Percentiles rank a stretch among this genome's conserved stretches.
These are phyloP conservation scores for Panthera tigris DNA, from an alignment of 2,113 vertebrate species.

Conservation along the genomic window DNA sequence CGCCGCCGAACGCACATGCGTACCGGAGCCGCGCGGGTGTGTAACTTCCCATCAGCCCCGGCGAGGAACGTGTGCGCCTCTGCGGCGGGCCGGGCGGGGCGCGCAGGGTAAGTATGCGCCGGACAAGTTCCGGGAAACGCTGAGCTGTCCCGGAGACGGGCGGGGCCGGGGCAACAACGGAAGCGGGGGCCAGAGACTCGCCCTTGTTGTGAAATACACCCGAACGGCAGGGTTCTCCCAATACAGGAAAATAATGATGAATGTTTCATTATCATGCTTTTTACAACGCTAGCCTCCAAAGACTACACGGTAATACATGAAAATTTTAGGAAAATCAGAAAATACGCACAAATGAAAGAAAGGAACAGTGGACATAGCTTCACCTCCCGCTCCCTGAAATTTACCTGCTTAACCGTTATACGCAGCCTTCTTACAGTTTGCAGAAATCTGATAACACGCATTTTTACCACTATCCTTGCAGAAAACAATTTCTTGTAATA, in stretches of 20 bases:
- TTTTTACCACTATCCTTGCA: background rate
- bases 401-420: background rate
- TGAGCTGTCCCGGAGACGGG: fast-evolving
- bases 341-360: background rate
- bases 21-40: background rate
- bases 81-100: background rate
- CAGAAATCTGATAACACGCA: background rate
- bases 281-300: background rate
- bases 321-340: background rate
- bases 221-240: background rate
- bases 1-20: background rate
- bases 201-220: background rate
- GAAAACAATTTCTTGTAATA: background rate
- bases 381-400: background rate
- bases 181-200: fast-evolving
- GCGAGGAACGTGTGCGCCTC: background rate
- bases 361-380: background rate
- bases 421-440: background rate
- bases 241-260: background rate
- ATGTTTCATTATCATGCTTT: background rate
- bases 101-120: fast-evolving
- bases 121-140: fast-evolving
- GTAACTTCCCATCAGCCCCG: background rate
- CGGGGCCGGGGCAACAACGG: background rate
- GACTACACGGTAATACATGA: background rate